These are phyloP conservation scores for Blastomussa wellsi DNA, from an alignment of 92 coral and sea anemone species.

Conservation along the genomic window DNA sequence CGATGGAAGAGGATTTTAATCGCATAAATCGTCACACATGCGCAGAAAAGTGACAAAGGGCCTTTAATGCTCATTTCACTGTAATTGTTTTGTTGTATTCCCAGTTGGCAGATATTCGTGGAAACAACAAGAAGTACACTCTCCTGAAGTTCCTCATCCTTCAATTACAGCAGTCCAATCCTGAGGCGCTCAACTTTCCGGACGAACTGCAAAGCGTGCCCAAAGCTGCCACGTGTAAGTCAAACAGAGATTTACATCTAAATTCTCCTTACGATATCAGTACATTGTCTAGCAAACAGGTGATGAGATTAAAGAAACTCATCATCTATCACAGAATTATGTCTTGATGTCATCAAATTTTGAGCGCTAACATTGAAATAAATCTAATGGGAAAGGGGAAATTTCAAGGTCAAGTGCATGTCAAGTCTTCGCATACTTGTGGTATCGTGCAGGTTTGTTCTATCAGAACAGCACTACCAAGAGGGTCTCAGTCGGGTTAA, in stretches of 20 bases:
- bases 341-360: not conserved
- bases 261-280: not conserved
- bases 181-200: constrained; percentile 66
- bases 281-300: not conserved
- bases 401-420: not conserved
- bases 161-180: constrained; percentile 66
- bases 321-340: not conserved
- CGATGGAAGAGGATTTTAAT: too few species aligned
- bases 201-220: constrained; percentile 72
- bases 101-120: constrained; percentile 94
- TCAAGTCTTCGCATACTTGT: not conserved
- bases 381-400: not conserved
- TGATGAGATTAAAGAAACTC: not conserved
- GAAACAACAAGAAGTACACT: constrained; percentile 77
- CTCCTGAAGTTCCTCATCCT: constrained; percentile 72
- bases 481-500: too few species aligned
- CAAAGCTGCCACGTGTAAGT: constrained; percentile 82
- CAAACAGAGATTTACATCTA: not conserved
- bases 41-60: too few species aligned
- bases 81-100: not conserved
- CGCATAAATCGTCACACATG: too few species aligned
- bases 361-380: not conserved
- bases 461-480: not conserved
- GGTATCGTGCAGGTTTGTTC: not conserved
- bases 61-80: too few species aligned